Evolutionary conservation across 2,888 invertebrate genomes (phyloP).

Genomic region (Halictus quadricinctus): DNA sequence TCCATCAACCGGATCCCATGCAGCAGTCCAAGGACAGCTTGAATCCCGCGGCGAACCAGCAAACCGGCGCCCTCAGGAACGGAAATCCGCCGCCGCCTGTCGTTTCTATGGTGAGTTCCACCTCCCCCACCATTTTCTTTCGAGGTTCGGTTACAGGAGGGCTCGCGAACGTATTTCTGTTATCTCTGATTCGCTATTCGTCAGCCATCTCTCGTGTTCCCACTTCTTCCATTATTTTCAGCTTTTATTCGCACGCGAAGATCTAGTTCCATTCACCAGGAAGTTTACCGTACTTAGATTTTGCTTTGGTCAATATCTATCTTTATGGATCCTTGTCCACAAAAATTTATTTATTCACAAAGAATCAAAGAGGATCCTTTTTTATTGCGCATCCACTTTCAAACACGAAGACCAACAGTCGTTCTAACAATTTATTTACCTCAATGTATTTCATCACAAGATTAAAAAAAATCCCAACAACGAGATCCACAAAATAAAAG

Average conservation of each 20-base stretch:
- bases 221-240: background rate
- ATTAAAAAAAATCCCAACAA: too few species aligned
- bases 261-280: background rate
- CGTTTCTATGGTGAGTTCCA: slow-evolving; percentile 79
- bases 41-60: slow-evolving; percentile 79
- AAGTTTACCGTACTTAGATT: background rate
- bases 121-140: background rate
- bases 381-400: too few species aligned
- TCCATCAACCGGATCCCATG: slow-evolving; percentile 79
- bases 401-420: too few species aligned
- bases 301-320: background rate
- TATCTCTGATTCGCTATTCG: background rate
- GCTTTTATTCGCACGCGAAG: background rate
- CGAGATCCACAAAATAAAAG: too few species aligned
- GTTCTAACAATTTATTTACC: too few species aligned
- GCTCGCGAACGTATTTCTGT: background rate
- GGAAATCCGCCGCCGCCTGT: slow-evolving; percentile 81
- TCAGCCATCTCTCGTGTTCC: background rate
- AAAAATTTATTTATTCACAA: background rate
- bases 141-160: background rate
- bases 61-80: slow-evolving; percentile 79
- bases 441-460: too few species aligned
- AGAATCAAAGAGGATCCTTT: too few species aligned
- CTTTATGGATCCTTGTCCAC: background rate
- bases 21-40: slow-evolving; percentile 81